phyloP scores from a whole-genome alignment of 2,888 invertebrate species.

The Carabus problematicus region DNA sequence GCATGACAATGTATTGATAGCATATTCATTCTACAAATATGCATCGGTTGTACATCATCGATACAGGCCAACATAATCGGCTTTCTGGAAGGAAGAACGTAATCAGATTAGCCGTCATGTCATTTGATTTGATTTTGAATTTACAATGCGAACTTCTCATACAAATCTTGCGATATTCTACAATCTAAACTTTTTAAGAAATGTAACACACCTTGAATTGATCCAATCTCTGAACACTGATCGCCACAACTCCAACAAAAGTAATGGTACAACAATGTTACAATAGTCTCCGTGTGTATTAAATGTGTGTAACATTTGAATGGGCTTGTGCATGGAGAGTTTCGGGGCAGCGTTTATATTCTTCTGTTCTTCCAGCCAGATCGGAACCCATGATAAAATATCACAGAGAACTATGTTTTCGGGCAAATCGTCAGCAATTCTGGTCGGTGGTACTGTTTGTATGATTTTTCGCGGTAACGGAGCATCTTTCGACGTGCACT shows the following conservation, averaged over 20 bases:
- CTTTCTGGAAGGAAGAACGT: not conserved
- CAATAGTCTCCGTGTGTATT: conserved; percentile 66
- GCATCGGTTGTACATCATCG: not conserved
- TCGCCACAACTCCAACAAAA: conserved; percentile 71
- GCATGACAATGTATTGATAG: not conserved
- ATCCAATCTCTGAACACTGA: conserved; percentile 50
- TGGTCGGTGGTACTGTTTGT: conserved; percentile 42
- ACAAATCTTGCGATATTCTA: too few relatives aligned
- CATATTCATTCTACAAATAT: not conserved
- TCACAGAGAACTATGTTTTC: conserved; percentile 63
- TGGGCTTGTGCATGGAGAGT: conserved; percentile 61
- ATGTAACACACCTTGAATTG: not conserved
- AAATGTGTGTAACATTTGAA: conserved; percentile 65
- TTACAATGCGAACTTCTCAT: not conserved
- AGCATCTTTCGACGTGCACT: conserved; percentile 51
- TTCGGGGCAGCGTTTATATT: conserved; percentile 63
- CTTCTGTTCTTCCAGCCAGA: conserved; percentile 69
- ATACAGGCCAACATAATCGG: not conserved
- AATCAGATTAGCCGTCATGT: not conserved
- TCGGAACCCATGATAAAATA: conserved; percentile 70
- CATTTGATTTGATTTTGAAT: not conserved
- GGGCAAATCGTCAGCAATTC: too few relatives aligned
- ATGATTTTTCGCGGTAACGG: conserved; percentile 46
- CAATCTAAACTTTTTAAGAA: too few relatives aligned
- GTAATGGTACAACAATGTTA: conserved; percentile 64